These are phyloP conservation scores for Tenebrio molitor DNA, from an alignment of 1,140 invertebrate species.

Conservation along the genomic window DNA sequence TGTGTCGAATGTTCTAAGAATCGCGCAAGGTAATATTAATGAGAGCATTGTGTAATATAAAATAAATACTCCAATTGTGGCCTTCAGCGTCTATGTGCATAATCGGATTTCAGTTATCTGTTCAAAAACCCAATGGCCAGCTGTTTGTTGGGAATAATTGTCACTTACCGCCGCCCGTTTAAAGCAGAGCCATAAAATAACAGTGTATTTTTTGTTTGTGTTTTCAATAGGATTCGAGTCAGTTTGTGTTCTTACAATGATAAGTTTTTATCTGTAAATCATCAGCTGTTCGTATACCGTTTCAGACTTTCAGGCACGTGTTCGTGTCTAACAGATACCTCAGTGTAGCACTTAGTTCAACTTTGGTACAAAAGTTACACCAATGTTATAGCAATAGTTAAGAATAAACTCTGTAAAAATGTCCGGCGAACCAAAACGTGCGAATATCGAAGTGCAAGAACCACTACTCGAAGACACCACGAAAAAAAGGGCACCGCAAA, in stretches of 20 bases:
- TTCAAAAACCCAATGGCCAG: conserved; percentile 25
- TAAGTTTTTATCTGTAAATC: conserved; percentile 42
- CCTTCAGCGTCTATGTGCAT: conserved; percentile 27
- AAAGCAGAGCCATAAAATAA: conserved; percentile 11
- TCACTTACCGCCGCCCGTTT: neutral
- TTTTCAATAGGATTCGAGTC: conserved; percentile 28
- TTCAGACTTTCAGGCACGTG: conserved; percentile 38
- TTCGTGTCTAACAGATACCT: conserved; percentile 3
- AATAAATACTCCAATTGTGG: conserved; percentile 38
- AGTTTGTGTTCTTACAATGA: conserved; percentile 29
- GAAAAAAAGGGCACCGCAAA: conserved; percentile 23
- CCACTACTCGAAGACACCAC: conserved; percentile 9
- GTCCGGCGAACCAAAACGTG: conserved; percentile 20
- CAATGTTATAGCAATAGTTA: conserved; percentile 3
- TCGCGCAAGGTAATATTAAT: conserved; percentile 37
- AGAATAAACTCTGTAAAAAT: conserved; percentile 17
- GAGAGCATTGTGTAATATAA: conserved; percentile 37
- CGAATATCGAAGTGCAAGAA: conserved; percentile 31
- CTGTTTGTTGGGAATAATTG: conserved; percentile 11
- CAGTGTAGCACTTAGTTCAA: conserved; percentile 1
- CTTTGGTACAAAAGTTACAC: conserved; percentile 1
- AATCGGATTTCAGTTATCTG: conserved; percentile 37
- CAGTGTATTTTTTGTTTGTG: conserved; percentile 20
- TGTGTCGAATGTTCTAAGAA: conserved; percentile 29
- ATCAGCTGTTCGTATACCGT: conserved; percentile 38